phyloP scores from a whole-genome alignment of 1,140 invertebrate genomes.

The Drosophila nikananu region DNA sequence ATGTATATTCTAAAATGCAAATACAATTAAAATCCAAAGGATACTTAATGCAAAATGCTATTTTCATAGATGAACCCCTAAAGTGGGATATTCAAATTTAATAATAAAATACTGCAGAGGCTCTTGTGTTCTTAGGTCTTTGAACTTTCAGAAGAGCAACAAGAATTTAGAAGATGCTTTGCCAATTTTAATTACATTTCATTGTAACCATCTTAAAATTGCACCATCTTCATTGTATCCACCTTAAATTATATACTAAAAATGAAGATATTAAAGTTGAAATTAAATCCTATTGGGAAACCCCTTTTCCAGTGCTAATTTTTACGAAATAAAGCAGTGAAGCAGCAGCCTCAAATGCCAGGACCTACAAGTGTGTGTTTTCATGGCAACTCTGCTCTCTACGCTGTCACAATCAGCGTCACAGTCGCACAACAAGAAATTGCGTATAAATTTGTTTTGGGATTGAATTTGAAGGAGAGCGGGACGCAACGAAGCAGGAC shows the following conservation, averaged over 20 bases:
- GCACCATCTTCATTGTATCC: background rate
- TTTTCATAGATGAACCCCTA: too few species aligned
- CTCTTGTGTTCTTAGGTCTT: too few species aligned
- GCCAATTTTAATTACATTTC: too few species aligned
- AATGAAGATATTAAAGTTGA: background rate
- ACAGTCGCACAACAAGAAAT: constrained; percentile 19
- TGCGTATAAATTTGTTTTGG: constrained; percentile 38
- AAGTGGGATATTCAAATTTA: too few species aligned
- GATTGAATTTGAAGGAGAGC: constrained; percentile 17
- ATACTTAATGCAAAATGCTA: too few species aligned
- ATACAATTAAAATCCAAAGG: too few species aligned
- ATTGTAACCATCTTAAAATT: background rate
- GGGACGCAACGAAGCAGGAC: background rate
- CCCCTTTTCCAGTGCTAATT: background rate
- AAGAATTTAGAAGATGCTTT: too few species aligned
- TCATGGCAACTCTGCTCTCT: constrained; percentile 3
- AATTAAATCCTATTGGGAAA: too few species aligned
- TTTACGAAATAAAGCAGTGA: background rate
- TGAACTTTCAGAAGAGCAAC: too few species aligned
- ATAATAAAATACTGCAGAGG: too few species aligned
- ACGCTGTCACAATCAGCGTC: constrained; percentile 38
- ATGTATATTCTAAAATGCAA: too few species aligned
- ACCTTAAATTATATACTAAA: background rate
- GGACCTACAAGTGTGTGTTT: constrained; percentile 19
- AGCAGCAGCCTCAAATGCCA: background rate